Conservation (phyloP, 2,888 invertebrate genomes). For the Drosophila subsilvestris region DNA sequence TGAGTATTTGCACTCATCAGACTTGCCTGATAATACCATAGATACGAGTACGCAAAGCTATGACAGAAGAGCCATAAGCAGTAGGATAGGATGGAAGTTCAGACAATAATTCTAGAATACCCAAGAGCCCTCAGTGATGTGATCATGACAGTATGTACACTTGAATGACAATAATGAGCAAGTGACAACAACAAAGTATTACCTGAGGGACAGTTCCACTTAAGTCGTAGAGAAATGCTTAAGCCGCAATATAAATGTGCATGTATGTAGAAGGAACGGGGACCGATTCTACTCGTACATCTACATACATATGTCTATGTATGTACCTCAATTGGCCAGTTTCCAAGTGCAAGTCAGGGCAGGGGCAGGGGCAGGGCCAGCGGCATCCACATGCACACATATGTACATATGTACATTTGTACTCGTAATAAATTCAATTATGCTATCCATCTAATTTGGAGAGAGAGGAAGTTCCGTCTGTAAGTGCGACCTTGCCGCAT, state of each 20-base stretch:
- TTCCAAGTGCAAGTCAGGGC: conserved; percentile 54
- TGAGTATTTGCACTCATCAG: conserved; percentile 12
- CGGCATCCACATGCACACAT: neutral
- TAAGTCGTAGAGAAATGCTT: conserved; percentile 19
- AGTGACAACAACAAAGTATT: conserved; percentile 2
- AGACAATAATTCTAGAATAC: neutral
- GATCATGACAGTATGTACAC: conserved; percentile 16
- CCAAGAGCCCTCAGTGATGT: neutral
- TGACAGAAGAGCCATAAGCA: conserved; percentile 23
- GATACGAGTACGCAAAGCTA: neutral
- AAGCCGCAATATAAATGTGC: conserved; percentile 9
- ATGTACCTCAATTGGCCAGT: conserved; percentile 52
- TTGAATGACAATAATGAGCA: conserved; percentile 51
- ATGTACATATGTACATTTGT: neutral
- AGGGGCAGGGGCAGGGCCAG: conserved; percentile 32
- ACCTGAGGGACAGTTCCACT: conserved; percentile 28
- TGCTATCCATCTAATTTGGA: conserved; percentile 43
- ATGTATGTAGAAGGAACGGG: conserved; percentile 16
- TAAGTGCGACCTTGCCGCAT: conserved; percentile 33
- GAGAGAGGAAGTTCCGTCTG: conserved; percentile 49
- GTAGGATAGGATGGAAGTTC: conserved; percentile 3
- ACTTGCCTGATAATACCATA: neutral
- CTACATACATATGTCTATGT: neutral
- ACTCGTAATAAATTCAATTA: conserved; percentile 36
- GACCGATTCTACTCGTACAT: conserved; percentile 5